phyloP scores from a whole-genome alignment of 1,140 invertebrate species.

The Branchinecta lindahli region DNA sequence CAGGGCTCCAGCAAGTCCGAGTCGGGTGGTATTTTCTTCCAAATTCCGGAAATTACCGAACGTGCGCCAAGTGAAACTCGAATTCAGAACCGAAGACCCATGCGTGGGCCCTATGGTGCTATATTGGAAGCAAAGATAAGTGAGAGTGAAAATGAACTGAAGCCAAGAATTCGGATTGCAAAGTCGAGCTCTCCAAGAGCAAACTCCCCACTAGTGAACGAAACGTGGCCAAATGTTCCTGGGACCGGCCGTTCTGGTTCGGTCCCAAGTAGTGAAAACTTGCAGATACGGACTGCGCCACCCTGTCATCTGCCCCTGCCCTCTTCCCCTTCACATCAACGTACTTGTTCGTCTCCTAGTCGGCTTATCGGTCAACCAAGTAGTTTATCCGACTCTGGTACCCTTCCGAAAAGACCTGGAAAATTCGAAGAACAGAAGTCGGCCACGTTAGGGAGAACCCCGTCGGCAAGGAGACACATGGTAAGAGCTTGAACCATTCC shows the following conservation, averaged over 20 bases:
- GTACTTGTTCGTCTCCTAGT: background rate
- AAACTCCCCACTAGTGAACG: too few relatives aligned
- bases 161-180: constrained; percentile 22
- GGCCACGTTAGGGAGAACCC: background rate
- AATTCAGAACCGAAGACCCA: constrained; percentile 34
- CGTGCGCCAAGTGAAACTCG: constrained; percentile 43
- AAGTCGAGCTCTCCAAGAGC: constrained; percentile 27
- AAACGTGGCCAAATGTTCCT: too few relatives aligned
- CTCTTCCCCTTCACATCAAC: background rate
- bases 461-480: background rate
- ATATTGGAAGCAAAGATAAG: constrained; percentile 70
- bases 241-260: background rate
- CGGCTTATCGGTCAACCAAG: background rate
- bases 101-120: constrained; percentile 60
- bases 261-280: background rate
- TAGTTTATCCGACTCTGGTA: background rate
- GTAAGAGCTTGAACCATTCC: background rate
- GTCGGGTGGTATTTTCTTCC: constrained; percentile 25
- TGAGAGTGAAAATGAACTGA: constrained; percentile 38
- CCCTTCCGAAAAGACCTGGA: background rate
- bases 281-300: background rate
- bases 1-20: background rate
- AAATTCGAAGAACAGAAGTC: constrained; percentile 4
- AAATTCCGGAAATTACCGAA: constrained; percentile 23
- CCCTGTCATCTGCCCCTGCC: background rate